These are phyloP conservation scores for Arothron firmamentum DNA, from an alignment of 2,113 vertebrate species.

Conservation along the genomic window DNA sequence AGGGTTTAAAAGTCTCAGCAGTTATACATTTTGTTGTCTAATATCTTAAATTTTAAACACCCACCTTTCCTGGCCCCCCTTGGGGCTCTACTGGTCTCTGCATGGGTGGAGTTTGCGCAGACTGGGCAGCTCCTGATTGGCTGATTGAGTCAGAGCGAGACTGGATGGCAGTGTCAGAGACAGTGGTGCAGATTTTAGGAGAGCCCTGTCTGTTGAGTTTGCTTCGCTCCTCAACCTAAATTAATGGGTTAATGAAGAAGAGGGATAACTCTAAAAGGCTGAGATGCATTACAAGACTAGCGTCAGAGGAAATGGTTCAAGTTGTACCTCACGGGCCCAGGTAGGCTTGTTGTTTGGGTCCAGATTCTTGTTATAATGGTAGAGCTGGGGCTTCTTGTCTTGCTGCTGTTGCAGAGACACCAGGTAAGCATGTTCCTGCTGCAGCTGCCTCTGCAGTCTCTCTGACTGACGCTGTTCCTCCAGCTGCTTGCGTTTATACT, in stretches of 20 bases:
- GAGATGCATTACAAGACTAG: background rate
- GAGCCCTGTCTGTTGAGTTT: constrained; percentile 88
- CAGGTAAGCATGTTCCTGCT: constrained; percentile 91
- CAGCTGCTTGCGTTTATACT: constrained; percentile 91
- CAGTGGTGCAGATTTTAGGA: constrained; percentile 82
- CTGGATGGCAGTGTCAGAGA: constrained; percentile 79
- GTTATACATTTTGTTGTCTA: background rate
- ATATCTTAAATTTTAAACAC: constrained; percentile 8
- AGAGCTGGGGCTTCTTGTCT: constrained; percentile 83
- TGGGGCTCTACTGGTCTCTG: constrained; percentile 90
- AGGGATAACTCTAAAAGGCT: background rate
- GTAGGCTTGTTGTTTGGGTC: constrained; percentile 85
- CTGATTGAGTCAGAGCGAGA: constrained; percentile 78
- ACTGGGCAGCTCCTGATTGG: constrained; percentile 71
- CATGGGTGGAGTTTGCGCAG: constrained; percentile 88
- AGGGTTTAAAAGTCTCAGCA: constrained; percentile 8
- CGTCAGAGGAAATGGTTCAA: background rate
- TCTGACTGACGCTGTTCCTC: constrained; percentile 91
- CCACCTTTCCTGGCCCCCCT: constrained; percentile 89
- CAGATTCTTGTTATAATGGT: constrained; percentile 84
- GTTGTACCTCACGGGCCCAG: constrained; percentile 87
- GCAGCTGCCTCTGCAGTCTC: constrained; percentile 87
- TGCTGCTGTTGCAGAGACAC: constrained; percentile 86
- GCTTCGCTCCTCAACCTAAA: constrained; percentile 86
- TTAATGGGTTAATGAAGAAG: background rate